A percentile compares a stretch with the other conserved stretches of the same genome.
These are phyloP conservation scores for Nebria ingens DNA, from an alignment of 1,140 invertebrate species.

Conservation along the genomic window DNA sequence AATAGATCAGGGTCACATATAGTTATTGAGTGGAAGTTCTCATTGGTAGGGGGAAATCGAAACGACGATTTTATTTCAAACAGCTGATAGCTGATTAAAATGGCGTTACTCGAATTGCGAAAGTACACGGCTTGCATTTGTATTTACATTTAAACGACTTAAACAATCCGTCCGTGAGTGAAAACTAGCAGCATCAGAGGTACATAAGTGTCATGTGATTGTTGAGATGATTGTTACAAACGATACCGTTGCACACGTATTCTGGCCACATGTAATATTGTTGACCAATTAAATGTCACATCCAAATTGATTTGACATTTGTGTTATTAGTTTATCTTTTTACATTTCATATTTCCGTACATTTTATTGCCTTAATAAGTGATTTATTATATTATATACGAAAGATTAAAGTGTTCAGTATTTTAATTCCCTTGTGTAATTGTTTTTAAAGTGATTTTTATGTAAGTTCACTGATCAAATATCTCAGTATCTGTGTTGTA, in stretches of 20 bases:
- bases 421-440: too few species aligned
- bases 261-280: constrained; percentile 5
- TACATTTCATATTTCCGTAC: not conserved
- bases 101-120: not conserved
- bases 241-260: not conserved
- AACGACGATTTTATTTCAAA: not conserved
- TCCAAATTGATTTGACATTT: constrained; percentile 3
- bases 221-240: not conserved
- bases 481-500: too few species aligned
- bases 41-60: not conserved
- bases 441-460: not conserved
- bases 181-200: not conserved
- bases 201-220: constrained; percentile 2
- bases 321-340: constrained; percentile 5
- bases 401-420: too few species aligned
- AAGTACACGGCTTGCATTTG: constrained; percentile 5
- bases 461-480: not conserved
- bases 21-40: not conserved
- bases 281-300: constrained; percentile 8
- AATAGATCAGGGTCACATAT: not conserved
- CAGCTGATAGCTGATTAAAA: constrained; percentile 5
- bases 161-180: constrained; percentile 3
- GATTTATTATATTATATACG: too few species aligned
- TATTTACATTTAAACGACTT: too few species aligned
- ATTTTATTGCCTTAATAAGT: too few species aligned